Conservation (phyloP, 1,140 invertebrate species). For the Anastrepha obliqua region DNA sequence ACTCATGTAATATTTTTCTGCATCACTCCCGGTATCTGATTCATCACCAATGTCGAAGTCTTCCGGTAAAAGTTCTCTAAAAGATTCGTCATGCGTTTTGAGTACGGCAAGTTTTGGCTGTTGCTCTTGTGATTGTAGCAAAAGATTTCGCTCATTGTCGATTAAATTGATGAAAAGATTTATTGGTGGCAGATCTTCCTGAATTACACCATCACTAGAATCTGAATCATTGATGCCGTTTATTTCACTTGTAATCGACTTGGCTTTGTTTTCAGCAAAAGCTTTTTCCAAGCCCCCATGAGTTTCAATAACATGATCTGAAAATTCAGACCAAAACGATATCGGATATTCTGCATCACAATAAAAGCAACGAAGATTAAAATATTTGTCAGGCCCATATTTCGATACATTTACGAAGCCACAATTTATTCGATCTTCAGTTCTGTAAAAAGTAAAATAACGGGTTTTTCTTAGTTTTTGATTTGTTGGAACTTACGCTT, state of each 20-base stretch:
- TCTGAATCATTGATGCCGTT: background rate
- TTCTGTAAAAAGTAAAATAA: background rate
- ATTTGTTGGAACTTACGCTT: background rate
- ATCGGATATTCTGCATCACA: constrained; percentile 27
- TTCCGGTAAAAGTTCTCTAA: background rate
- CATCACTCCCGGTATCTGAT: background rate
- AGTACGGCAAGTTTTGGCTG: too few species aligned
- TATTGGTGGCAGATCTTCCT: background rate
- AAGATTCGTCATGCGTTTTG: too few species aligned
- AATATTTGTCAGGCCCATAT: constrained; percentile 9
- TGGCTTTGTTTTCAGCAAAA: background rate
- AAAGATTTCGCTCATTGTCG: background rate
- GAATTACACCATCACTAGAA: background rate
- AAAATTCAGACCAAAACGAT: constrained; percentile 21
- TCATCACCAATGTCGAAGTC: background rate
- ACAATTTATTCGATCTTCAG: constrained; percentile 5
- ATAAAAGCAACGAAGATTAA: constrained; percentile 39
- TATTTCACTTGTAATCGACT: background rate
- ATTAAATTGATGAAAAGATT: background rate
- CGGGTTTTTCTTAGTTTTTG: background rate
- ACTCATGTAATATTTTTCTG: background rate
- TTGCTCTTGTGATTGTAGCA: too few species aligned
- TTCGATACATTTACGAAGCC: constrained; percentile 20
- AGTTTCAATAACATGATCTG: background rate
- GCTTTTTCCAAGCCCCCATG: background rate